Evolutionary conservation across 2,888 invertebrate species (phyloP).

Genomic region (Thymelicus lineola): DNA sequence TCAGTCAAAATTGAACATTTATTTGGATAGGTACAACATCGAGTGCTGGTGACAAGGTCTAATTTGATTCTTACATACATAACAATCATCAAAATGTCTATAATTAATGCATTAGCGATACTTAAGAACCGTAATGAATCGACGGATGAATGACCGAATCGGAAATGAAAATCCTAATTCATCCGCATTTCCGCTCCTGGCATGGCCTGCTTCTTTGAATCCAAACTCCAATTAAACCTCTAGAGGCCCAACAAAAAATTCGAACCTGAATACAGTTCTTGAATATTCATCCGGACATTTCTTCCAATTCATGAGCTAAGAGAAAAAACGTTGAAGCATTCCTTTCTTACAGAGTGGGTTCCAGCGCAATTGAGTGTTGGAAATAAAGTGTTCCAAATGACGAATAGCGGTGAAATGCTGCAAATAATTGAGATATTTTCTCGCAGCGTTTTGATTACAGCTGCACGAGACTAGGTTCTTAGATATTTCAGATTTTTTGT

Average conservation of each 20-base stretch:
- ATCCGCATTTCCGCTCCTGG: constrained; percentile 46
- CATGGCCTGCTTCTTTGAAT: constrained; percentile 55
- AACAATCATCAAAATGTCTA: constrained; percentile 44
- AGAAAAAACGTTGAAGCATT: constrained; percentile 28
- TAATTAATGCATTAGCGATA: constrained; percentile 34
- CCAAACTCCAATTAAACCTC: constrained; percentile 61
- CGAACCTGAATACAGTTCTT: constrained; percentile 45
- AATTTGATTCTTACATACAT: neutral
- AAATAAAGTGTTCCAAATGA: constrained; percentile 34
- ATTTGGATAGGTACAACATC: constrained; percentile 23
- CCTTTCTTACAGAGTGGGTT: constrained; percentile 32
- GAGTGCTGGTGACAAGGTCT: constrained; percentile 18
- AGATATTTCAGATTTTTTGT: neutral
- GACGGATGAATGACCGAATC: constrained; percentile 45
- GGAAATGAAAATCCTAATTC: constrained; percentile 65
- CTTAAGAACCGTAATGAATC: constrained; percentile 40
- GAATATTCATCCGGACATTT: constrained; percentile 52
- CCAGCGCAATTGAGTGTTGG: constrained; percentile 32
- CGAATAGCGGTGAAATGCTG: constrained; percentile 18
- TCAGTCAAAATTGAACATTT: constrained; percentile 15
- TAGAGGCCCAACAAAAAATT: constrained; percentile 51
- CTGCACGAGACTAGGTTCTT: neutral
- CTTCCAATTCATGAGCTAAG: constrained; percentile 50
- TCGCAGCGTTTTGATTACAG: constrained; percentile 8
- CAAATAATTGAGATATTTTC: constrained; percentile 19